Conservation (phyloP, 2,113 vertebrate species). For the Furnarius figulus region DNA sequence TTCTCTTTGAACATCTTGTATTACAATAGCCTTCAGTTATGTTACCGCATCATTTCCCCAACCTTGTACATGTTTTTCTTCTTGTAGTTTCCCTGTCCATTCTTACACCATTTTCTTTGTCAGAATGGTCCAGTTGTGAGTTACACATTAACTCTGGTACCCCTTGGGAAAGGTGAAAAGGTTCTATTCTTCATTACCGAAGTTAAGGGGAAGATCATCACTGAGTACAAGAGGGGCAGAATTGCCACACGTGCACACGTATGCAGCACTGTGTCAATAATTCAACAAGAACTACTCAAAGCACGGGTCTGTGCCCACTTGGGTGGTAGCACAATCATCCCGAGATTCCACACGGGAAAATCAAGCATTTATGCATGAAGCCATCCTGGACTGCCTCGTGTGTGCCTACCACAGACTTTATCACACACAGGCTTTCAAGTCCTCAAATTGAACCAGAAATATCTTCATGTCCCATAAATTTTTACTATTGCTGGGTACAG, state of each 20-base stretch:
- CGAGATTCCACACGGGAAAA: not conserved
- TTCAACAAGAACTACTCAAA: not conserved
- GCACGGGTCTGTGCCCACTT: fast-evolving
- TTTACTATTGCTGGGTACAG: not conserved
- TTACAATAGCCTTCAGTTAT: not conserved
- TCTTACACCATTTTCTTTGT: not conserved
- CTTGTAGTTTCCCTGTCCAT: not conserved
- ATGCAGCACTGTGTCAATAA: not conserved
- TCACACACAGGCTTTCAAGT: not conserved
- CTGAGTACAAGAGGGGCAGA: not conserved
- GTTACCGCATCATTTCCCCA: not conserved
- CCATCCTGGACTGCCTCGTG: not conserved
- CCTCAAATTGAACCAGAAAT: not conserved
- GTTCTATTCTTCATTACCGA: not conserved
- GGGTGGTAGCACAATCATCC: not conserved
- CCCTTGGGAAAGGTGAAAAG: not conserved
- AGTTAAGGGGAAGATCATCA: not conserved
- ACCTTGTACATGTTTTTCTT: not conserved
- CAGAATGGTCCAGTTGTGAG: not conserved
- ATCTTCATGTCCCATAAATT: not conserved
- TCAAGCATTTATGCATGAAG: not conserved
- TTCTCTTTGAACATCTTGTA: not conserved
- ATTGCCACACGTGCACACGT: fast-evolving
- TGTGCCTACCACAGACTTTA: not conserved
- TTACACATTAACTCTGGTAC: fast-evolving